Conservation (phyloP, 2,888 invertebrate genomes). For the Cyrtodaria siliqua region DNA sequence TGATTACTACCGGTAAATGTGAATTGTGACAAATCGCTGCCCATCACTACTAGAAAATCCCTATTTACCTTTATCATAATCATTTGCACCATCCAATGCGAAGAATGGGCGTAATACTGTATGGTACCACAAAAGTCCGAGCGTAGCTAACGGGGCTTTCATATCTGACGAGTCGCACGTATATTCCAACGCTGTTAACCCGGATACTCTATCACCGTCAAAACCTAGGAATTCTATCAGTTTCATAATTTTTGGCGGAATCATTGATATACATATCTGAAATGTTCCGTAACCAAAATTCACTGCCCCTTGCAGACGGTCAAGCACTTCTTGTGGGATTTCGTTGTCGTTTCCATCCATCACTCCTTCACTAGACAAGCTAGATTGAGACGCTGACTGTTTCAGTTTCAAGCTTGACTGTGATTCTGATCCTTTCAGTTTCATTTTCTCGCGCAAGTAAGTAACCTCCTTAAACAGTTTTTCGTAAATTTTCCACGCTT, state of each 20-base stretch:
- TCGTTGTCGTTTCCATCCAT: constrained; percentile 74
- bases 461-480: constrained; percentile 89
- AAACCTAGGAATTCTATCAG: constrained; percentile 90
- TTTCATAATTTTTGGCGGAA: constrained; percentile 88
- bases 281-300: constrained; percentile 91
- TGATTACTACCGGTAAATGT: too few species aligned
- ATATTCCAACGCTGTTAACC: constrained; percentile 88
- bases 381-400: too few species aligned
- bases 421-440: constrained; percentile 37
- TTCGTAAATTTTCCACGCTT: constrained; percentile 91
- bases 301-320: constrained; percentile 90
- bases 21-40: too few species aligned
- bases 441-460: constrained; percentile 86
- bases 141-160: constrained; percentile 90
- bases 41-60: too few species aligned
- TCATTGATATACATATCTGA: constrained; percentile 90
- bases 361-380: constrained; percentile 20
- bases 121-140: constrained; percentile 90
- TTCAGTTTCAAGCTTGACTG: constrained; percentile 19
- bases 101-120: constrained; percentile 90
- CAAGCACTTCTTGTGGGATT: constrained; percentile 85
- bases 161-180: constrained; percentile 89
- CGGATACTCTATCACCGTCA: constrained; percentile 88
- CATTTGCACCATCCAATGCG: constrained; percentile 89
- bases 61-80: constrained; percentile 87